Percentiles rank a stretch among this genome's conserved stretches.
Evolutionary conservation across 2,113 vertebrate genomes (phyloP).

Genomic region (Python bivittatus): DNA sequence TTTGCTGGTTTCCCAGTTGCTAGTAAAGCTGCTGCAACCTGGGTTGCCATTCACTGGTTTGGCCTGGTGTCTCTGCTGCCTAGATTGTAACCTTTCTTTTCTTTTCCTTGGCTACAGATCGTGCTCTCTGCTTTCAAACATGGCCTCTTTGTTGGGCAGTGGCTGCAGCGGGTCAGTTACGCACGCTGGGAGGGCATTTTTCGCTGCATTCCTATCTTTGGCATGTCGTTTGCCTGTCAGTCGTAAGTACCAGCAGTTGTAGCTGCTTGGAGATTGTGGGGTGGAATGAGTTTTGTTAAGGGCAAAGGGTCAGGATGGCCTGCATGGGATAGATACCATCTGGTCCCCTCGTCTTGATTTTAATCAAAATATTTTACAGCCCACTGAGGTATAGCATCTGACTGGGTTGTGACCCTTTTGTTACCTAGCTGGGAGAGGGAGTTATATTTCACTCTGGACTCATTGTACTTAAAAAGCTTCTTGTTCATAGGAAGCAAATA

Average conservation of each 20-base stretch:
- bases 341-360: slow-evolving; percentile 27
- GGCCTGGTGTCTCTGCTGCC: slow-evolving; percentile 10
- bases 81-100: slow-evolving; percentile 46
- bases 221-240: slow-evolving; percentile 99
- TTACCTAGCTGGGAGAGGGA: slow-evolving; percentile 1
- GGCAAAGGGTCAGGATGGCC: slow-evolving; percentile 26
- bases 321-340: slow-evolving; percentile 31
- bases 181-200: slow-evolving; percentile 95
- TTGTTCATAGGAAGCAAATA: slow-evolving; percentile 21
- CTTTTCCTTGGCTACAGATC: slow-evolving; percentile 79
- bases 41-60: slow-evolving; percentile 42
- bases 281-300: not conserved
- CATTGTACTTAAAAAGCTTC: slow-evolving; percentile 38
- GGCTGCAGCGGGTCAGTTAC: slow-evolving; percentile 86
- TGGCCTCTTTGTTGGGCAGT: slow-evolving; percentile 88
- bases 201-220: slow-evolving; percentile 97
- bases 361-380: slow-evolving; percentile 17
- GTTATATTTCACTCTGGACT: slow-evolving; percentile 34
- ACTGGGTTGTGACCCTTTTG: slow-evolving; percentile 28
- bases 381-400: not conserved
- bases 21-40: not conserved
- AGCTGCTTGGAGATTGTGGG: slow-evolving; percentile 13
- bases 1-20: not conserved
- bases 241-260: slow-evolving; percentile 86
- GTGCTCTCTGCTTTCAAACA: slow-evolving; percentile 95